A percentile compares a stretch with the other conserved stretches of the same genome.
Conservation (phyloP, 2,888 invertebrate species). For the Nasonovia ribisnigri region DNA sequence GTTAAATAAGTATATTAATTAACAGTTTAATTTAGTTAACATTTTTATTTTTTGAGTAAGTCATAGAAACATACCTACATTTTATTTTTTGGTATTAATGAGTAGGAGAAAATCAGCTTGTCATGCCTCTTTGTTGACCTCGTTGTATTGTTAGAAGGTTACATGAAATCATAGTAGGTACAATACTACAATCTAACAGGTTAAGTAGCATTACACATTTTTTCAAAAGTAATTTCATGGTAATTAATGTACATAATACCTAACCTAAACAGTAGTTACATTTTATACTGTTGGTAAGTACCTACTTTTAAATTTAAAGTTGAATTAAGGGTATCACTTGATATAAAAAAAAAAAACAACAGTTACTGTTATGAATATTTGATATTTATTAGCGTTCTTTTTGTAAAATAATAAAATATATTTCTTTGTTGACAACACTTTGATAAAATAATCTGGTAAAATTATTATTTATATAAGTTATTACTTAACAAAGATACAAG, state of each 20-base stretch:
- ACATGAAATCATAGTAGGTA: conserved; percentile 34
- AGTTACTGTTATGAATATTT: neutral
- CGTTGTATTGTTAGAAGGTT: conserved; percentile 59
- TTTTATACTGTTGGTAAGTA: neutral
- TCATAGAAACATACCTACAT: neutral
- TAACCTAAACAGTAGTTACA: neutral
- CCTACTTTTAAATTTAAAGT: neutral
- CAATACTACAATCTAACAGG: conserved; percentile 48
- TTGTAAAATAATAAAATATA: neutral
- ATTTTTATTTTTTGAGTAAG: conserved; percentile 24
- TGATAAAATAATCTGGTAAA: neutral
- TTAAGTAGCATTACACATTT: conserved; percentile 53
- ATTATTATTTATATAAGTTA: neutral
- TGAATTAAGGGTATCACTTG: neutral
- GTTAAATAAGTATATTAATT: conserved; percentile 1
- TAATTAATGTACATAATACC: conserved; percentile 48
- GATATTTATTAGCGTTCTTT: neutral
- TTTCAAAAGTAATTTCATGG: conserved; percentile 56
- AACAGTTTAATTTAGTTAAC: neutral
- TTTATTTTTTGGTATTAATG: conserved; percentile 2
- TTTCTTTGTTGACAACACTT: neutral
- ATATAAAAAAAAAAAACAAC: neutral
- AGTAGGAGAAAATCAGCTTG: conserved; percentile 54
- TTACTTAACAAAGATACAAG: neutral
- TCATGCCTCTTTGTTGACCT: conserved; percentile 61